Conservation (phyloP, 2,113 vertebrate genomes). For the Octodon degus region DNA sequence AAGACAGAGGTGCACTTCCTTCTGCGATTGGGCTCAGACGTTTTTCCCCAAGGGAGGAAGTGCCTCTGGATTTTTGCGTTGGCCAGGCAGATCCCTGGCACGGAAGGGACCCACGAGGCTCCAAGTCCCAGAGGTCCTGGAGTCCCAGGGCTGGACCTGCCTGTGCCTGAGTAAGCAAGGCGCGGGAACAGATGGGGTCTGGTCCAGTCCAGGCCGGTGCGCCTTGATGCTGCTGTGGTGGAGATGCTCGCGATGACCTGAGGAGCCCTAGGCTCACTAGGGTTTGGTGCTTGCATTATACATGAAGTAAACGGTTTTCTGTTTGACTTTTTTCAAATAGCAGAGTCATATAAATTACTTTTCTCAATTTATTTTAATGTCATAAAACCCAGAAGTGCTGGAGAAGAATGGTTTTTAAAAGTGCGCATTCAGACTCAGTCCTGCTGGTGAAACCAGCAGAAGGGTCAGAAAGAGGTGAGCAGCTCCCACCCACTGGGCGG, state of each 20-base stretch:
- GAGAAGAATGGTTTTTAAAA: neutral
- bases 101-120: constrained; percentile 82
- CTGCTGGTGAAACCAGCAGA: neutral
- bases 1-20: constrained; percentile 4
- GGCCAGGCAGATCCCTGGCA: constrained; percentile 78
- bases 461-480: constrained; percentile 11
- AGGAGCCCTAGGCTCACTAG: constrained; percentile 47
- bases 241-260: neutral
- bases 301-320: neutral
- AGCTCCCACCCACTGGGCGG: neutral
- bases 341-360: neutral
- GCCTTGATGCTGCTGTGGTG: too few species aligned
- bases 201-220: too few species aligned
- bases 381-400: neutral
- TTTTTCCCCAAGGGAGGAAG: constrained; percentile 59
- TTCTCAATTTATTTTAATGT: neutral
- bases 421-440: neutral
- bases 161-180: too few species aligned
- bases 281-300: constrained; percentile 25
- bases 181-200: too few species aligned
- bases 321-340: constrained; percentile 6
- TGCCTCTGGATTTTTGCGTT: constrained; percentile 84
- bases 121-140: too few species aligned
- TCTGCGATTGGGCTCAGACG: neutral
- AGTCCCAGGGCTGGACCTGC: too few species aligned